A percentile compares a stretch with the other conserved stretches of the same genome.
Evolutionary conservation across 2,888 invertebrate species (phyloP).

Genomic region (Parnassius glacialis): DNA sequence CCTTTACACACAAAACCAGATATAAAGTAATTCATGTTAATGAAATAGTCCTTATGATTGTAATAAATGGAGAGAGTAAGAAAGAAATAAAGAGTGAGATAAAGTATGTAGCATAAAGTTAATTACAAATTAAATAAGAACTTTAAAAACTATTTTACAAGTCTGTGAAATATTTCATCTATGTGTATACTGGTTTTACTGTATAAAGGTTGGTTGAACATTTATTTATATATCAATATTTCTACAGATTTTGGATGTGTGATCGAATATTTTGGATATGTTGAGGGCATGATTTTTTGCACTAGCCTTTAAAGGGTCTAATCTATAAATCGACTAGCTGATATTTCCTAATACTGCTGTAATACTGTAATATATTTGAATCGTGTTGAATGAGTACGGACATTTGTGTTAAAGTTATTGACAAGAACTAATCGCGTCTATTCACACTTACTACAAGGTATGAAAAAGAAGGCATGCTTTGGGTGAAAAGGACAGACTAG

Average conservation of each 20-base stretch:
- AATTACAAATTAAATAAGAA: too few relatives aligned
- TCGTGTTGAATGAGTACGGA: conserved; percentile 33
- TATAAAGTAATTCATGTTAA: background rate
- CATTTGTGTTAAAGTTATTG: conserved; percentile 42
- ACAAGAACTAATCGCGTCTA: conserved; percentile 64
- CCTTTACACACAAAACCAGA: conserved; percentile 24
- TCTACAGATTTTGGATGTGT: conserved; percentile 7
- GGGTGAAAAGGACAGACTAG: conserved; percentile 37
- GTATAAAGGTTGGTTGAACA: background rate
- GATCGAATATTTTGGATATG: conserved; percentile 1
- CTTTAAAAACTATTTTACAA: too few relatives aligned
- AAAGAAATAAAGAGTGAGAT: too few relatives aligned
- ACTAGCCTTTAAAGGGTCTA: conserved; percentile 5
- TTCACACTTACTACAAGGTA: conserved; percentile 51
- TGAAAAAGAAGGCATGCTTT: conserved; percentile 57
- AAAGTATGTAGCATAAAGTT: too few relatives aligned
- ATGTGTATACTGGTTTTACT: conserved; percentile 1
- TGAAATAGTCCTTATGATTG: too few relatives aligned
- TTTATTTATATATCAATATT: background rate
- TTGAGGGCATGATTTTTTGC: conserved; percentile 3
- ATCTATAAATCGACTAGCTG: background rate
- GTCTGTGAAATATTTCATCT: too few relatives aligned
- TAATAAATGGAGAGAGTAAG: too few relatives aligned
- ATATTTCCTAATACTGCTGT: conserved; percentile 3
- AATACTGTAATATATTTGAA: conserved; percentile 15